Conservation (phyloP, 2,888 invertebrate species). For the Lasioglossum malachurum region DNA sequence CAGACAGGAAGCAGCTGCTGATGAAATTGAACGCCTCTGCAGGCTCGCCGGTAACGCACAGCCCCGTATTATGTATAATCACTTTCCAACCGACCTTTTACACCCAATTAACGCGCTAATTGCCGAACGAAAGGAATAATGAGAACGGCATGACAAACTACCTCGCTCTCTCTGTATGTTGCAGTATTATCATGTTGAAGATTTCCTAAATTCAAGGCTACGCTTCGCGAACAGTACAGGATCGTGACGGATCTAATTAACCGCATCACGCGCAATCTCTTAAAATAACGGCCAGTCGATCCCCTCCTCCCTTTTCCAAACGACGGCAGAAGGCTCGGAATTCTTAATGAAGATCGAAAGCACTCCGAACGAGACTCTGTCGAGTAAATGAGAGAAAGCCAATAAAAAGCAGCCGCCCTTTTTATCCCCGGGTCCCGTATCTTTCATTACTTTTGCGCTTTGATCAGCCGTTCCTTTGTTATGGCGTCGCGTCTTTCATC, state of each 20-base stretch:
- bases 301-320: not conserved
- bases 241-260: constrained; percentile 9
- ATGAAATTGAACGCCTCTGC: not conserved
- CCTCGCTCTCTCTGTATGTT: not conserved
- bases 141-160: constrained; percentile 18
- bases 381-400: constrained; percentile 46
- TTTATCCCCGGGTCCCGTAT: constrained; percentile 33
- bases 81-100: not conserved
- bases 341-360: constrained; percentile 61
- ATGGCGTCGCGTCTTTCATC: constrained; percentile 33
- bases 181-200: not conserved
- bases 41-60: not conserved
- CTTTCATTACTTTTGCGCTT: constrained; percentile 55
- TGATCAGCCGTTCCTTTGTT: constrained; percentile 54
- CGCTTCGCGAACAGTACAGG: not conserved
- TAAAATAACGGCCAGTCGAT: not conserved
- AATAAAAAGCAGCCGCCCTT: constrained; percentile 38
- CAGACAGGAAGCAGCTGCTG: not conserved
- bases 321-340: constrained; percentile 20
- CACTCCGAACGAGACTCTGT: constrained; percentile 67
- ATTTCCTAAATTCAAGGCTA: not conserved
- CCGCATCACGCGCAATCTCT: constrained; percentile 14
- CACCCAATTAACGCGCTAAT: constrained; percentile 29
- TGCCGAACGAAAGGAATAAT: constrained; percentile 20
- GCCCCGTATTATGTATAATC: not conserved